Base-by-base conservation (phyloP, 1,140 invertebrate species). In the Drosophila kurseongensis region DNA sequence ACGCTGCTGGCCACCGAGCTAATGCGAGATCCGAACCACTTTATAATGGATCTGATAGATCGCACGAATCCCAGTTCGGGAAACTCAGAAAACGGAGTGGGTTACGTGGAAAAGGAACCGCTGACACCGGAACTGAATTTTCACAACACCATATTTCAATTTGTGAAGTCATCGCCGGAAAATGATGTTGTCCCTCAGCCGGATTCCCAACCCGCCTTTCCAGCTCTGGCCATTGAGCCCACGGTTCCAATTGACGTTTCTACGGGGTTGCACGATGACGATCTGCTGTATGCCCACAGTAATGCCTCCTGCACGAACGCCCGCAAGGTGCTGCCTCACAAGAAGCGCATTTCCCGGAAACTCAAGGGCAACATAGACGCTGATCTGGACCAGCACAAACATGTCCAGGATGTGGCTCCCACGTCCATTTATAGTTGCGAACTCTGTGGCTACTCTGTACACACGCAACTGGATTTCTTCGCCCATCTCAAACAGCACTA, bases 401-500 rank as follows among this genome's bases (percentile, higher is more conserved):
- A 38, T n/a, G 69, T 59, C 0, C 76, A 68, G 66, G 66, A 72
- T 14, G 55, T 74, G 18, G 23, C 63, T 1, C n/a, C 69, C 8
- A 4, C 67, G 0, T 40, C 82, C 7, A 66, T 80, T 9, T 96
- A 95, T 74, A 93, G 93, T 56, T 96, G 96, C 85, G 95, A 96
- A 91, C 91, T 96, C 6, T 96, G 96, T 82, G 93, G 93, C 29
- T 94, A 93, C 68, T 93, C 92, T 27, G 95, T 95, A 84, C 92
- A 91, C 38, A 94, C 94, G 67, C 96, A 96, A 79, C 88, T 96
- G 18, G 94, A 94, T 61, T 96, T 96, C 83, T 96, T 96, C 90
- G 95, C 95, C 75, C 96, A 96, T 90, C 93, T 96, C 4, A 96
- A 96, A 93, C 91, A 92, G 44, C 96, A 96, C 88, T 96, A 96